Conservation (phyloP, 1,140 invertebrate genomes). For the Hylaeus anthracinus region DNA sequence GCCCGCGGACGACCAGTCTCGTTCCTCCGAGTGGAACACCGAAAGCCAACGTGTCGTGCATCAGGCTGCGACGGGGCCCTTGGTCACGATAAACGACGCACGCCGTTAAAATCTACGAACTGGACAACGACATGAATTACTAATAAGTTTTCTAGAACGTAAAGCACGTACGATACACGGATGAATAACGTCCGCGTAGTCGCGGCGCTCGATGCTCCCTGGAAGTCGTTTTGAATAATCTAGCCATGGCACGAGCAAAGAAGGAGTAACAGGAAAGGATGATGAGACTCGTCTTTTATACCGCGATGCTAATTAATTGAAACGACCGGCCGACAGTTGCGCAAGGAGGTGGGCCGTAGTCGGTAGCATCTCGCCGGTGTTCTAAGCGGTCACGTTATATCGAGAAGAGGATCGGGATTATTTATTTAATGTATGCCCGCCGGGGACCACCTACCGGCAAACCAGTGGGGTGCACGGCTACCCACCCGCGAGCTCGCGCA, state of each 20-base stretch:
- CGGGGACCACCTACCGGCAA: slow-evolving; percentile 60
- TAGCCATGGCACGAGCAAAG: slow-evolving; percentile 28
- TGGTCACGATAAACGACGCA: slow-evolving; percentile 27
- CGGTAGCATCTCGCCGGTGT: slow-evolving; percentile 60
- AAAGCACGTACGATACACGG: slow-evolving; percentile 54
- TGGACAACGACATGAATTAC: slow-evolving; percentile 46
- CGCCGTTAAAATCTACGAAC: slow-evolving; percentile 55
- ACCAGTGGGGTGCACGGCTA: slow-evolving; percentile 59
- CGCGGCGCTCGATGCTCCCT: slow-evolving; percentile 34
- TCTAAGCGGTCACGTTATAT: slow-evolving; percentile 57
- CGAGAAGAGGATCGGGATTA: slow-evolving; percentile 51
- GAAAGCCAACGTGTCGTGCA: not conserved
- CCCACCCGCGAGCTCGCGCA: slow-evolving; percentile 50
- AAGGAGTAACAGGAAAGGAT: slow-evolving; percentile 39
- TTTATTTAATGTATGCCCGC: slow-evolving; percentile 63
- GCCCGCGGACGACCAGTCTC: not conserved
- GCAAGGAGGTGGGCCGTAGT: slow-evolving; percentile 55
- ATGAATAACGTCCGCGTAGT: slow-evolving; percentile 49
- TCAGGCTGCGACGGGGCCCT: not conserved
- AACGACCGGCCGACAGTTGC: slow-evolving; percentile 66
- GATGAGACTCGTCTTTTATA: slow-evolving; percentile 65
- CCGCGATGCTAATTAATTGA: slow-evolving; percentile 67
- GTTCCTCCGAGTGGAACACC: not conserved
- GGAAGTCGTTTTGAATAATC: slow-evolving; percentile 63
- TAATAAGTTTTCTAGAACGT: slow-evolving; percentile 62